Conservation (phyloP, 2,888 invertebrate genomes). For the Tryphoninae sp. region DNA sequence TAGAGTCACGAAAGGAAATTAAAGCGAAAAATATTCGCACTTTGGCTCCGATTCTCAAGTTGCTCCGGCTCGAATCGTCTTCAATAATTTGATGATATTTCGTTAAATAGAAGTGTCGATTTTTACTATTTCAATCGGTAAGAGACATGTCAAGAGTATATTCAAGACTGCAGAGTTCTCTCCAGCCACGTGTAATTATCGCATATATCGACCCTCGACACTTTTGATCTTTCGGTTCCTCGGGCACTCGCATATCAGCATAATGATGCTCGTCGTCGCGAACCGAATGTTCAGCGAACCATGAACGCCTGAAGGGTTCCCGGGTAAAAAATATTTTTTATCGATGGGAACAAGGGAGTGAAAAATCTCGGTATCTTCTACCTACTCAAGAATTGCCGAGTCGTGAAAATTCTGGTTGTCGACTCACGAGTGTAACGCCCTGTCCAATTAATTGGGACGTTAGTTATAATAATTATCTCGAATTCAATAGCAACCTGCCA, state of each 20-base stretch:
- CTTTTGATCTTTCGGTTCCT: neutral
- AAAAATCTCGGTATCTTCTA: neutral
- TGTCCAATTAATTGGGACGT: neutral
- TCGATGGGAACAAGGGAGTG: neutral
- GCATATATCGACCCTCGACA: neutral
- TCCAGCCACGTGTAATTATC: neutral
- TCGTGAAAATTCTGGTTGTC: neutral
- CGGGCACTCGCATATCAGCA: conserved; percentile 2
- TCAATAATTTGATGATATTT: too few species aligned
- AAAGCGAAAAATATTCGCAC: too few species aligned
- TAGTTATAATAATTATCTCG: neutral
- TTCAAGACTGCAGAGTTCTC: neutral
- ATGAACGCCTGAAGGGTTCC: neutral
- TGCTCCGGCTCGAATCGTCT: too few species aligned
- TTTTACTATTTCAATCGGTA: too few species aligned
- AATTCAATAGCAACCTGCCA: neutral
- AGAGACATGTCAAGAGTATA: too few species aligned
- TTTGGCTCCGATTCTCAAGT: too few species aligned
- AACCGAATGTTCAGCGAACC: conserved; percentile 15
- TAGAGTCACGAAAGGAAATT: too few species aligned
- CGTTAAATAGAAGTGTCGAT: too few species aligned
- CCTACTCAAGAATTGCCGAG: neutral
- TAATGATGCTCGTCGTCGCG: conserved; percentile 32
- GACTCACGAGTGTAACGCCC: neutral
- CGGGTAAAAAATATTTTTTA: neutral